Evolutionary conservation across 2,797 vertebrate genomes (phyloP).

Genomic region (Malacoraja senta): DNA sequence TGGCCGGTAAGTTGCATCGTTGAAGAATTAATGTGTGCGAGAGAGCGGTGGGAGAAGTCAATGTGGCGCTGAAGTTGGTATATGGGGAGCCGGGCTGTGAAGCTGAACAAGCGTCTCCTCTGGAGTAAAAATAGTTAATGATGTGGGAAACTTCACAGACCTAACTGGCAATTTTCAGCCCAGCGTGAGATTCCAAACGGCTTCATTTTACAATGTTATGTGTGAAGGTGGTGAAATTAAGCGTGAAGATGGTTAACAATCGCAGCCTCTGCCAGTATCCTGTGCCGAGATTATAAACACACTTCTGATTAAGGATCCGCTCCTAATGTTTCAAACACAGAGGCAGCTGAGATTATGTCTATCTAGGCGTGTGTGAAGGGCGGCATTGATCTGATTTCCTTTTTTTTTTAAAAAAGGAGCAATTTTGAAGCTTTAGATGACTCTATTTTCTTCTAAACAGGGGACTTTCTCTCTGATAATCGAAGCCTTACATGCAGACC

Average conservation of each 20-base stretch:
- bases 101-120: neutral
- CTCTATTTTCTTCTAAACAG: constrained; percentile 56
- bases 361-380: neutral
- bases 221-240: constrained; percentile 61
- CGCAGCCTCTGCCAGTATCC: constrained; percentile 51
- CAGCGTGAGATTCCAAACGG: constrained; percentile 68
- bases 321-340: too few relatives aligned
- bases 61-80: constrained; percentile 30
- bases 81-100: neutral
- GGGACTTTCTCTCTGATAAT: constrained; percentile 98
- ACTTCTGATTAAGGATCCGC: neutral
- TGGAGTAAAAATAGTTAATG: constrained; percentile 24
- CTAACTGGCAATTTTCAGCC: constrained; percentile 60
- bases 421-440: constrained; percentile 47
- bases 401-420: constrained; percentile 26
- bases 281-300: neutral
- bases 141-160: constrained; percentile 65
- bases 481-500: constrained; percentile 87
- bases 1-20: constrained; percentile 78
- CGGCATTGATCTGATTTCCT: neutral
- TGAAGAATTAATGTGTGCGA: constrained; percentile 38
- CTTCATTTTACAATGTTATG: constrained; percentile 61
- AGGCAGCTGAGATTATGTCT: neutral
- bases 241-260: constrained; percentile 57
- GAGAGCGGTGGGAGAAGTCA: too few relatives aligned